phyloP scores from a whole-genome alignment of 2,113 vertebrate species.

The Fregata magnificens region DNA sequence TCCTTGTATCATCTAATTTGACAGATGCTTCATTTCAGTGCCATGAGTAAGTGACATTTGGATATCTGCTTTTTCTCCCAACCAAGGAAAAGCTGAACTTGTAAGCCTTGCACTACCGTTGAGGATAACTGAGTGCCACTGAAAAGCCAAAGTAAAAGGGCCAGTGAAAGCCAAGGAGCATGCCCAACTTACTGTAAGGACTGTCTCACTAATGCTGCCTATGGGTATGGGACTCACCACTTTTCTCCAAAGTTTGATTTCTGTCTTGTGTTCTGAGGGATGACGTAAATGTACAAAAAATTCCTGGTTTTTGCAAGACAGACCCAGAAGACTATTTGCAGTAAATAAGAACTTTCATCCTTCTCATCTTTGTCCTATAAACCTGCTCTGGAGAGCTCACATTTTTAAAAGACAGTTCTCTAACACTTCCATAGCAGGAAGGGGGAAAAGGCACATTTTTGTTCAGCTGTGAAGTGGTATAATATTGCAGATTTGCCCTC shows the following conservation, averaged over 20 bases:
- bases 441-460: background rate
- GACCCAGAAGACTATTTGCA: background rate
- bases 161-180: background rate
- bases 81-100: background rate
- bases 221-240: rapidly evolving
- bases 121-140: background rate
- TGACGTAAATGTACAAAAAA: background rate
- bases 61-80: background rate
- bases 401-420: background rate
- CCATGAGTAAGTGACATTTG: background rate
- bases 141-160: background rate
- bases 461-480: background rate
- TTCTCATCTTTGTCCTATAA: background rate
- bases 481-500: background rate
- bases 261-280: background rate
- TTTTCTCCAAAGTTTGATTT: background rate
- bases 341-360: background rate
- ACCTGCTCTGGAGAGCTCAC: background rate
- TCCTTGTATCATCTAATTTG: background rate
- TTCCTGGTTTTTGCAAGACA: background rate
- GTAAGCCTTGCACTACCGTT: background rate
- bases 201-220: background rate
- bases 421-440: background rate
- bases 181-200: background rate
- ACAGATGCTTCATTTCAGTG: background rate